Evolutionary conservation across 1,140 invertebrate species (phyloP).

Genomic region (Aphelenchoides fujianensis): DNA sequence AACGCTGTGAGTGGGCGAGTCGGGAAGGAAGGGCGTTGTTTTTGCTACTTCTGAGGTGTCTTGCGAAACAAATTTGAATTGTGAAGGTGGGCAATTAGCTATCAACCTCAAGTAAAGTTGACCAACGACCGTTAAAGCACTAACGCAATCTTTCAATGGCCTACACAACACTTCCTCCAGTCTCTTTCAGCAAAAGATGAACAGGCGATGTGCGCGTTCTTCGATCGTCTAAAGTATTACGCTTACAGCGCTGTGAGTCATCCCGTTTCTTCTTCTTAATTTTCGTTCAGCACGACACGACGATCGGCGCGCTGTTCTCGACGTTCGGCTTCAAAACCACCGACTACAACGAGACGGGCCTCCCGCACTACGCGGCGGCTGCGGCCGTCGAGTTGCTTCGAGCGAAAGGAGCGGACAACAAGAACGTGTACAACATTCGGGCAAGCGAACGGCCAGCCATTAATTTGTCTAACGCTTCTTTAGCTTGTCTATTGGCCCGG

Average conservation of each 20-base stretch:
- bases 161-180: not conserved
- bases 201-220: not conserved
- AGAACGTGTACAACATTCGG: no score
- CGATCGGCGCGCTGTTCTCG: constrained; percentile 32
- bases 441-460: no score
- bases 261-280: not conserved
- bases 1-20: no score
- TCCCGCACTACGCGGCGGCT: constrained; percentile 29
- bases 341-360: constrained; percentile 32
- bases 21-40: no score
- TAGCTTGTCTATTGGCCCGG: constrained; percentile 28
- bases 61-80: no score
- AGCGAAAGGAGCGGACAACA: no score
- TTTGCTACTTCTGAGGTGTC: no score
- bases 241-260: constrained; percentile 38
- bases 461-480: not conserved
- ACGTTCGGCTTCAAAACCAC: constrained; percentile 32
- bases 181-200: not conserved
- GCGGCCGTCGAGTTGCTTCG: constrained; percentile 37
- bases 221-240: constrained; percentile 39
- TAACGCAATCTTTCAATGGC: no score
- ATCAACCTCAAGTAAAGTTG: no score
- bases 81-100: no score
- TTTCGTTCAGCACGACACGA: constrained; percentile 39
- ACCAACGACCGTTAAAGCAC: no score